A percentile compares a stretch with the other conserved stretches of the same genome.
Evolutionary conservation across 2,797 vertebrate genomes (phyloP).

Genomic region (Bradypodion ventrale): DNA sequence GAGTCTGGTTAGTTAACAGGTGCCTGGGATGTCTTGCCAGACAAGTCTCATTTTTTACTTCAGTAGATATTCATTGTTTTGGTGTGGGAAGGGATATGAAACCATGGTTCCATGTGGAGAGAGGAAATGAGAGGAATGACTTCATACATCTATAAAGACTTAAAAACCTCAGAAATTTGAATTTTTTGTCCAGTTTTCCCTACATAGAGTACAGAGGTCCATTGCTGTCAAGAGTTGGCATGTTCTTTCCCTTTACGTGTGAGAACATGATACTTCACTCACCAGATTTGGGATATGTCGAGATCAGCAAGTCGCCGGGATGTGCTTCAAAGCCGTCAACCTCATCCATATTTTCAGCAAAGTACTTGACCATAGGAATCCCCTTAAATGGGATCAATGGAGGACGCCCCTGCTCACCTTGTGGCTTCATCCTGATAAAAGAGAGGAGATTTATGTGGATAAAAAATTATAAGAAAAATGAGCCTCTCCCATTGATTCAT

Average conservation of each 20-base stretch:
- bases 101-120: not conserved
- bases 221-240: no score
- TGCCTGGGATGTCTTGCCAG: no score
- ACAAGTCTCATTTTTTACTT: no score
- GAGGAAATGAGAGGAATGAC: not conserved
- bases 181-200: no score
- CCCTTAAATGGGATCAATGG: conserved; percentile 44
- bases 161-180: no score
- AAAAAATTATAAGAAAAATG: not conserved
- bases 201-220: no score
- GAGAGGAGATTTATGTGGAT: no score
- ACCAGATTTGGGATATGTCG: conserved; percentile 72
- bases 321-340: conserved; percentile 47
- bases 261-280: not conserved
- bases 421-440: conserved; percentile 42
- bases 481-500: no score
- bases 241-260: not conserved
- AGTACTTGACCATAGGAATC: conserved; percentile 57
- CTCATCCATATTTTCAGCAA: conserved; percentile 52
- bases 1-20: no score
- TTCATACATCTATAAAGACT: no score
- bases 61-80: no score
- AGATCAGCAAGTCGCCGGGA: conserved; percentile 63
- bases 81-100: no score
- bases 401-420: not conserved